A percentile compares a stretch with the other conserved stretches of the same genome.
phyloP scores from a whole-genome alignment of 2,888 invertebrate species.

The Pseudococcus viburni region DNA sequence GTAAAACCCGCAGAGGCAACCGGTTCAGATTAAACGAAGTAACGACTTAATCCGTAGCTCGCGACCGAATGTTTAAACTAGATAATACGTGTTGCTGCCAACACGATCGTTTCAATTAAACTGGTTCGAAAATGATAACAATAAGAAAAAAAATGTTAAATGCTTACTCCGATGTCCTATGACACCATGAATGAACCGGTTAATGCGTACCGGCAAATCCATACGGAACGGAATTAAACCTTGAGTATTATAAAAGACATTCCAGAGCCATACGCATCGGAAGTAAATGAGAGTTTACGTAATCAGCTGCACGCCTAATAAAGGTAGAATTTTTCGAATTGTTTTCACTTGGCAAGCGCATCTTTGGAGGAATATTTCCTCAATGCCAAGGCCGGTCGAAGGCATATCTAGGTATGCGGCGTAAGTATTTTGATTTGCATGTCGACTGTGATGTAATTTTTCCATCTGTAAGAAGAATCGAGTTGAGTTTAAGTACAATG shows the following conservation, averaged over 20 bases:
- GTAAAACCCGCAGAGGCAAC: not conserved
- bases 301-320: constrained; percentile 59
- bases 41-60: constrained; percentile 62
- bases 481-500: not conserved
- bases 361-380: constrained; percentile 49
- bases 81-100: constrained; percentile 48
- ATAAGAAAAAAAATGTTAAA: constrained; percentile 50
- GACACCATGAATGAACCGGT: constrained; percentile 61
- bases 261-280: constrained; percentile 57
- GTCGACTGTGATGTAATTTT: constrained; percentile 50
- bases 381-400: constrained; percentile 57
- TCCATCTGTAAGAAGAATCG: not conserved
- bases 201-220: constrained; percentile 45
- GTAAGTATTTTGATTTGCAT: constrained; percentile 51
- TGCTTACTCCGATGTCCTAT: constrained; percentile 54
- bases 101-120: constrained; percentile 58
- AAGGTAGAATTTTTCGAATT: constrained; percentile 55
- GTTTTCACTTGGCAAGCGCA: constrained; percentile 54
- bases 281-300: constrained; percentile 60
- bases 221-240: constrained; percentile 58
- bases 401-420: constrained; percentile 23
- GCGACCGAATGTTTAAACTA: constrained; percentile 63
- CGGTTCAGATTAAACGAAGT: constrained; percentile 57
- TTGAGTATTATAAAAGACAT: constrained; percentile 52
- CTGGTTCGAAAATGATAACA: constrained; percentile 53